Percentiles rank a stretch among this genome's conserved stretches.
Evolutionary conservation across 2,888 invertebrate genomes (phyloP).

Genomic region (Palloptera scutellata): DNA sequence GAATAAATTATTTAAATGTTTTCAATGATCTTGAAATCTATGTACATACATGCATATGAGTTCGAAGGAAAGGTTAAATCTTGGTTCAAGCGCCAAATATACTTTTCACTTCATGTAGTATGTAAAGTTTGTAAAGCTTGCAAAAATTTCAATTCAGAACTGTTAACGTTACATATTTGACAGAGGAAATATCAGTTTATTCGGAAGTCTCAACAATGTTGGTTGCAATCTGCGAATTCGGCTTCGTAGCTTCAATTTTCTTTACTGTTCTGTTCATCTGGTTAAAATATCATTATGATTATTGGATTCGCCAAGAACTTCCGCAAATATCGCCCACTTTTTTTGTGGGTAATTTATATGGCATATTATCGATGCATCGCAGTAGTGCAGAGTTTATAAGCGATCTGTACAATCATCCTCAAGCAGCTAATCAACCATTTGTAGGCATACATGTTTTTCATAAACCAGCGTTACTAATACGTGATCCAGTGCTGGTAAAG

Average conservation of each 20-base stretch:
- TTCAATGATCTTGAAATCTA: no score
- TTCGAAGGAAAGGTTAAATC: not conserved
- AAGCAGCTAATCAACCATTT: conserved; percentile 51
- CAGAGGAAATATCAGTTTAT: not conserved
- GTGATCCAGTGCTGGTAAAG: conserved; percentile 65
- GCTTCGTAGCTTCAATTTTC: not conserved
- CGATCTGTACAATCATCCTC: conserved; percentile 59
- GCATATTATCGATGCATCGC: conserved; percentile 55
- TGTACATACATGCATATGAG: no score
- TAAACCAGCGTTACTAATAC: conserved; percentile 62
- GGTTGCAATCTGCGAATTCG: not conserved
- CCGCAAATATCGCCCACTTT: conserved; percentile 57
- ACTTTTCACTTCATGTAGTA: not conserved
- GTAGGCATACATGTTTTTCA: conserved; percentile 65
- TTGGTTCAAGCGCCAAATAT: not conserved
- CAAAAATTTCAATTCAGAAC: no score
- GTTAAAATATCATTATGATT: conserved; percentile 47
- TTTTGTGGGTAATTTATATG: conserved; percentile 63
- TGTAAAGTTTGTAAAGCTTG: not conserved
- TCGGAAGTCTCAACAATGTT: conserved; percentile 13
- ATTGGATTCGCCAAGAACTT: conserved; percentile 59
- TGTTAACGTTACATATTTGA: no score
- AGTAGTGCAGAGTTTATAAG: conserved; percentile 57
- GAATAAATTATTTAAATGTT: no score
- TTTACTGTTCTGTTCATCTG: conserved; percentile 30